Evolutionary conservation across 2,113 vertebrate species (phyloP), one percentile per base, ranked within the genome.

Genomic region (Steatornis caripensis): DNA sequence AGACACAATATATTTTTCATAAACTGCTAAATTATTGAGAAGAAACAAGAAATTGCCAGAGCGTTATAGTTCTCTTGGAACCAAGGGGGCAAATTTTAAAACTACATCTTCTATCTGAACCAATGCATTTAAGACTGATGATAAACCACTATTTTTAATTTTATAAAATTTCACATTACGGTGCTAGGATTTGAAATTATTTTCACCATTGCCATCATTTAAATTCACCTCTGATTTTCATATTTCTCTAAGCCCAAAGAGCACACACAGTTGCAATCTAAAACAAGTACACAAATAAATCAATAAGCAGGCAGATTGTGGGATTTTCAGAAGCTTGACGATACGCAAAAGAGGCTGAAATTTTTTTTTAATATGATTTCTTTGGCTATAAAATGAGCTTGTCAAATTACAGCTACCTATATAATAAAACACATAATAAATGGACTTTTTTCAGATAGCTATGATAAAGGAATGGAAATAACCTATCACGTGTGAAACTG

Each of bases 21-120:
- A 89, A 96, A 84, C 86, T 87, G 30, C 20, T 96, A 37, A 95
- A 96, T 95, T 94, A 93, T 93, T 93, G 69, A 96, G 71, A 71
- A 90, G 91, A 92, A 92, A 87, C 48, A 84, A 92, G 60, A 89
- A 89, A 43, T 51, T 93, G 60, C 39, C 61, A 87, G n/a, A 84
- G 55, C 51, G 81, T 68, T 95, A 26, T 39, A 90, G 90, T 77
- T 70, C 66, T 55, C 49, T 46, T 34, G 34, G 64, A 93, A 92
- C 11, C 34, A 89, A 74, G 30, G 46, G 64, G 55, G 71, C 11
- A 94, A 90, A 68, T 90, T 84, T 92, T 84, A 66, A 88, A 92
- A 70, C 61, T 54, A 49, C 62, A 51, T 74, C 46, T 81, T 71
- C 23, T 55, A 48, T 71, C 54, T 69, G 34, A 94, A 82, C 18